Evolutionary conservation across 2,113 vertebrate genomes (phyloP), one percentile per base, ranked within the genome.

Genomic region (Eulacestoma nigropectus): DNA sequence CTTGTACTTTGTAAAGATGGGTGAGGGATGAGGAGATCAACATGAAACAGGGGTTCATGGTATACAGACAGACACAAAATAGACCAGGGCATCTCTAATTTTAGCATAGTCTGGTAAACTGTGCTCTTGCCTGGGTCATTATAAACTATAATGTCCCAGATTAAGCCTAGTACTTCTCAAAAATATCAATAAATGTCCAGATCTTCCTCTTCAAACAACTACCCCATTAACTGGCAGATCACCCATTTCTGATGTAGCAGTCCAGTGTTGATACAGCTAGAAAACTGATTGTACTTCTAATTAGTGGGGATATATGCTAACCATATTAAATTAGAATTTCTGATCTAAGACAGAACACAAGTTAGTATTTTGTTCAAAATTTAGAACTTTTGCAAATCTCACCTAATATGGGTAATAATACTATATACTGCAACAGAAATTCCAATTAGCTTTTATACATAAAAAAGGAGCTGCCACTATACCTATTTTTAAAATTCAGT

Each of bases 401-500:
- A 89, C 37, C 70, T 91, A 82, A 79, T 77, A 91, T 60, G 80
- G 32, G 7, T 64, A 77, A 74, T 67, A 86, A 87, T 32, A 46
- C 27, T 16, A 3, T n/a, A 56, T 18, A 65, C 16, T 78, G 56
- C 52, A 89, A 80, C 11, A 84, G 72, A 82, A 44, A 86, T 67
- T 83, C 41, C 41, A 74, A 62, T 72, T 44, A 59, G n/a, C 9
- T 80, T 79, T 76, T 79, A 79, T 47, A 67, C 33, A 87, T 62
- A 37, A 85, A 76, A 78, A 65, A 59, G 13, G 17, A 33, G 35
- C 15, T 60, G 18, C 4, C 4, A 78, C 50, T 76, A 15, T 52
- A 78, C 53, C 68, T 97, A 77, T 82, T 91, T 94, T 68, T 30
- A 68, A 93, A 95, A 90, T 60, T 82, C 42, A 27, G 50, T 74